These are phyloP conservation scores for Sebastes aleutianus DNA, from an alignment of 2,797 vertebrate species.

Conservation along the genomic window DNA sequence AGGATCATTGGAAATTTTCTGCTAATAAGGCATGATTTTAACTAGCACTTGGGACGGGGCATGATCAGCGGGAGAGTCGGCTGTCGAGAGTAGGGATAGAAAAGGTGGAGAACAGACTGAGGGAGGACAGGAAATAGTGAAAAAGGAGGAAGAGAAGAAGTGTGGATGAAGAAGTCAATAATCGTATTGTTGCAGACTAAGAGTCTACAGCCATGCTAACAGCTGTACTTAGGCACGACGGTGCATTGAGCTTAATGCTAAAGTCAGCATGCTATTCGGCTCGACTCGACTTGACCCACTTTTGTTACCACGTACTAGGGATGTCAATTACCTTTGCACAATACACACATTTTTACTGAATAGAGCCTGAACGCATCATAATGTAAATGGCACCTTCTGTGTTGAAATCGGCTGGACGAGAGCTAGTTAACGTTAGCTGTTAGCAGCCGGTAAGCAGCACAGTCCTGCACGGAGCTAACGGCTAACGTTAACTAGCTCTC, in stretches of 20 bases:
- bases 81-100: not conserved
- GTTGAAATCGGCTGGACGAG: no score
- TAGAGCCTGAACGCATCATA: no score
- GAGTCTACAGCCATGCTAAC: not conserved
- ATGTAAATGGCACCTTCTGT: no score
- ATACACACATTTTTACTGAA: no score
- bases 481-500: no score
- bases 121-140: not conserved
- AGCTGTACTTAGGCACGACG: not conserved
- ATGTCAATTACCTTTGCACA: no score
- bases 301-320: no score
- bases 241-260: not conserved
- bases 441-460: no score
- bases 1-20: constrained; percentile 44
- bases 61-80: constrained; percentile 11
- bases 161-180: not conserved
- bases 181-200: not conserved
- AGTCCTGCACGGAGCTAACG: no score
- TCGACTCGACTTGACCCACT: no score
- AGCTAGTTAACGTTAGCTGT: no score
- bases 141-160: not conserved
- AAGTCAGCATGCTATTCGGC: no score
- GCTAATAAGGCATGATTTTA: constrained; percentile 55
- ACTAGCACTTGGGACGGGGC: constrained; percentile 4
- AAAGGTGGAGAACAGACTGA: not conserved